Conservation (phyloP, 1,140 invertebrate genomes). For the Drosophila pseudoananassae region DNA sequence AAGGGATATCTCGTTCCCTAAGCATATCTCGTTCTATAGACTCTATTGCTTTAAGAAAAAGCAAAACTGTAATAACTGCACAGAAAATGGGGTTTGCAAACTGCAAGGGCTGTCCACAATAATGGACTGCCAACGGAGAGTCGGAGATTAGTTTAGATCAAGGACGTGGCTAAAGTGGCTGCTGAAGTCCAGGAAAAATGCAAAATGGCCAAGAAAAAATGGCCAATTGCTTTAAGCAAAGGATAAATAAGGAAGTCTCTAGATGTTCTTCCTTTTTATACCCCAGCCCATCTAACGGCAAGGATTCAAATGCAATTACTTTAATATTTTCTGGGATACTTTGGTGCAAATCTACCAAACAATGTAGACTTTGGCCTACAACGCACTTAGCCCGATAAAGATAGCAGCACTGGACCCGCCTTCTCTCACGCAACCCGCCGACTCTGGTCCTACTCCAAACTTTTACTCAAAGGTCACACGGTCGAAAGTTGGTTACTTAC, state of each 20-base stretch:
- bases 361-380: neutral
- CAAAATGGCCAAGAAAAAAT: constrained; percentile 1
- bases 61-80: constrained; percentile 37
- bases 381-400: neutral
- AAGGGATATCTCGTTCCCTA: too few relatives aligned
- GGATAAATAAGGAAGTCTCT: constrained; percentile 8
- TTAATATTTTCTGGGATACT: neutral
- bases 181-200: neutral
- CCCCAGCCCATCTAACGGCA: neutral
- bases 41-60: neutral
- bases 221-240: neutral
- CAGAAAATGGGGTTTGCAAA: constrained; percentile 3
- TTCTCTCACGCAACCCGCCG: neutral
- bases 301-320: neutral
- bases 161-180: neutral
- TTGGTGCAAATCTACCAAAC: neutral
- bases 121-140: neutral
- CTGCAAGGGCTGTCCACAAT: neutral
- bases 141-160: constrained; percentile 17
- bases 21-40: too few relatives aligned
- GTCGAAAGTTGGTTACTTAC: constrained; percentile 58
- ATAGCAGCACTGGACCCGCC: neutral
- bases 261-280: neutral
- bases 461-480: constrained; percentile 28
- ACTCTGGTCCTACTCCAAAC: constrained; percentile 26